Evolutionary conservation across 35 echinoderm and acorn worm species (phyloP).

Genomic region (Apostichopus californicus): DNA sequence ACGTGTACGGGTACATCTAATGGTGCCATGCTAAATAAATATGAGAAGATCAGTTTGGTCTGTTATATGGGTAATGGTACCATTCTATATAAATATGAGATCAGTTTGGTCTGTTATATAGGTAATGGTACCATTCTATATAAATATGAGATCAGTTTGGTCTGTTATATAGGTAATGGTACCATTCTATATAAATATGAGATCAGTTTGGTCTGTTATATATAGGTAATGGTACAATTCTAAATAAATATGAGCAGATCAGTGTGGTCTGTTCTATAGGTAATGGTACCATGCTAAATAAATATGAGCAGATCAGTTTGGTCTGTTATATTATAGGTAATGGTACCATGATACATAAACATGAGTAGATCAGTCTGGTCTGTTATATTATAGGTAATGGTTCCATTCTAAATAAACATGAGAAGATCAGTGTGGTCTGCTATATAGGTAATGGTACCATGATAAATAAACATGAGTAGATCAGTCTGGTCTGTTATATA

Average conservation of each 20-base stretch:
- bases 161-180: conserved; percentile 64
- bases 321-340: conserved; percentile 43
- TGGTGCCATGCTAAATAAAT: conserved; percentile 72
- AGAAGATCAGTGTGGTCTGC: conserved; percentile 4
- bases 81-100: conserved; percentile 63
- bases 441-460: conserved; percentile 77
- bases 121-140: conserved; percentile 80
- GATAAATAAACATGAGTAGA: conserved; percentile 46
- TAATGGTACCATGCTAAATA: conserved; percentile 77
- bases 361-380: conserved; percentile 8
- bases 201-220: conserved; percentile 27
- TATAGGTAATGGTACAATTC: conserved; percentile 81
- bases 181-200: conserved; percentile 65
- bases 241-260: conserved; percentile 38
- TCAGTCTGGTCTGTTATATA: conserved; percentile 24
- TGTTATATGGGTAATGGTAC: conserved; percentile 68
- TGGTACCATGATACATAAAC: conserved; percentile 70
- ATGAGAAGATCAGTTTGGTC: conserved; percentile 6
- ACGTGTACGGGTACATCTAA: conserved; percentile 53
- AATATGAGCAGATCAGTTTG: conserved; percentile 20
- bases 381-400: conserved; percentile 60
- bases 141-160: conserved; percentile 28
- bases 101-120: conserved; percentile 27
- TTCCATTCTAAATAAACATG: conserved; percentile 69
- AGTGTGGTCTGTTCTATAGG: conserved; percentile 21